These are phyloP conservation scores for Alcis repandata DNA, from an alignment of 2,888 invertebrate species.

Conservation along the genomic window DNA sequence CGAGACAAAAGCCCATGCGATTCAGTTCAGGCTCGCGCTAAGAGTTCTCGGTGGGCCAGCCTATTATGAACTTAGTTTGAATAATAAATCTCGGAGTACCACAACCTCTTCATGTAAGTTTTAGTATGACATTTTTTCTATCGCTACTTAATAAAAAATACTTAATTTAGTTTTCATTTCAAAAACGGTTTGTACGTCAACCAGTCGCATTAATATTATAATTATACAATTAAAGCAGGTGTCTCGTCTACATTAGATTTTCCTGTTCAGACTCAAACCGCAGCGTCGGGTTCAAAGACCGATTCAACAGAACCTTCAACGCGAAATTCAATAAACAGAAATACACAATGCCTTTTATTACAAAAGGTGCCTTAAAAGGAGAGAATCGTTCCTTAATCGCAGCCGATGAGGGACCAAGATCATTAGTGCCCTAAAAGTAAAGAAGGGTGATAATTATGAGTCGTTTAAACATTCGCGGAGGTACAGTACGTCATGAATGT, in stretches of 20 bases:
- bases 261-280: conserved; percentile 32
- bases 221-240: conserved; percentile 10
- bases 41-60: too few relatives aligned
- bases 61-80: too few relatives aligned
- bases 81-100: too few relatives aligned
- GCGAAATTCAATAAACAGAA: conserved; percentile 12
- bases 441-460: conserved; percentile 32
- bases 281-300: conserved; percentile 25
- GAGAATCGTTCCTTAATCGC: conserved; percentile 39
- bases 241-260: conserved; percentile 12
- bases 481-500: too few relatives aligned
- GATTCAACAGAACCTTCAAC: conserved; percentile 3
- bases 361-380: conserved; percentile 29
- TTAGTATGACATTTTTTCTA: too few relatives aligned
- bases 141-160: too few relatives aligned
- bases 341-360: conserved; percentile 21
- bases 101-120: too few relatives aligned
- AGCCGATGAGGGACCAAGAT: conserved; percentile 22
- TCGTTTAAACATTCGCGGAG: too few relatives aligned
- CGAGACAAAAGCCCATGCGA: too few relatives aligned
- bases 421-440: conserved; percentile 33
- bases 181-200: background rate
- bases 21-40: too few relatives aligned
- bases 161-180: too few relatives aligned
- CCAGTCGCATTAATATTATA: conserved; percentile 15